phyloP scores from a whole-genome alignment of 2,113 vertebrate genomes.

The Prolemur simus region DNA sequence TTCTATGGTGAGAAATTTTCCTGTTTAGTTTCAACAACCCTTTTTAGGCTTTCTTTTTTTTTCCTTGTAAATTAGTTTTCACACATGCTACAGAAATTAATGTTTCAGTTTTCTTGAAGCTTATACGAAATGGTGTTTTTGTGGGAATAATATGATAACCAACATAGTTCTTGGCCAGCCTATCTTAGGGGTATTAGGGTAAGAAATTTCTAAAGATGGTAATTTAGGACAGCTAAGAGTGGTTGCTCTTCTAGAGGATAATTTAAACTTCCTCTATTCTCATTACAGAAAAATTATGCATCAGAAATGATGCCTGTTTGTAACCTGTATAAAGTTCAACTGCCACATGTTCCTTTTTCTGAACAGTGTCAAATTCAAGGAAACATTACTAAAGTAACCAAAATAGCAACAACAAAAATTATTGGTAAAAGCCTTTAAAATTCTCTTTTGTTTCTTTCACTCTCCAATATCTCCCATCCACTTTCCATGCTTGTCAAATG shows the following conservation, averaged over 20 bases:
- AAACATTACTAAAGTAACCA: neutral
- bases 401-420: neutral
- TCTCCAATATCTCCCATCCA: accelerated
- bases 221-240: neutral
- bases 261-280: neutral
- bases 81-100: neutral
- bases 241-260: neutral
- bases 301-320: neutral
- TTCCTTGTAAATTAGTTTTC: neutral
- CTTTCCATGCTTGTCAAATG: accelerated
- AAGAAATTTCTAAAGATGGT: neutral
- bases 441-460: neutral
- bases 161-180: neutral
- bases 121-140: neutral
- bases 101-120: neutral
- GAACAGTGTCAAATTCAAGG: neutral
- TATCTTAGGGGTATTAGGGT: neutral
- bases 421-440: neutral
- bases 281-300: neutral
- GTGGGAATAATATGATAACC: neutral
- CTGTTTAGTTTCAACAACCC: neutral
- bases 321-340: neutral
- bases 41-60: neutral
- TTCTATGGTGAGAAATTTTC: neutral
- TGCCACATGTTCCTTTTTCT: neutral